Evolutionary conservation across 2,797 vertebrate genomes (phyloP), one percentile per base, ranked within the genome.

Genomic region (Gymnodraco acuticeps): DNA sequence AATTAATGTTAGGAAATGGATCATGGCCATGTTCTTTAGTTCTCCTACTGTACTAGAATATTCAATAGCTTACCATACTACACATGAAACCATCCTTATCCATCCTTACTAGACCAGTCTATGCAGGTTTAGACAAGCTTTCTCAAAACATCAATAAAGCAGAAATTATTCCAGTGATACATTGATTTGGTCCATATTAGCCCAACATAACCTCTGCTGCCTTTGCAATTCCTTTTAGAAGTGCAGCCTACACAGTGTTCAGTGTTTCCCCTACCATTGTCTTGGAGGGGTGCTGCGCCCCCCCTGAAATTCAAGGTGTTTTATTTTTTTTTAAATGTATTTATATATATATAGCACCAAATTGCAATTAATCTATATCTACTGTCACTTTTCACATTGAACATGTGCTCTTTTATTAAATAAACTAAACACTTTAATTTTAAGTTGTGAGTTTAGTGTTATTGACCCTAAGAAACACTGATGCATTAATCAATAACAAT

Each of bases 141-240:
- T 16, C 53, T 70, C 70, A 19, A 63, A 19, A 52, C 45, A 64
- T 54, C 15, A 71, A 13, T 71, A 20, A 9, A 33, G 17, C n/a
- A 38, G 10, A 53, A 64, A 50, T 12, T 3, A 53, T 64, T 66
- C 6, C 10, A 20, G 19, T 23, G 64, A 75, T 51, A 6, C 13
- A 51, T 17, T 43, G 38, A 55, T 52, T 63, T 23, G 33, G 59
- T 72, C 63, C 73, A 45, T 60, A 53, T 71, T 55, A 55, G n/a
- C 48, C 10, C 8, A 19, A n/a, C 23, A 17, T 41, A 53, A 58
- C 48, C 27, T 38, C 20, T 41, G 33, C 19, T 19, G 42, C 31
- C n/a, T 19, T 82, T 55, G 17, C 50, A 70, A 20, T 65, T 62
- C 3, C 11, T 46, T 54, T 15, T 51, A 61, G 48, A 42, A 31